Evolutionary conservation across 1,140 invertebrate species (phyloP).

Genomic region (Drosophila sproati): DNA sequence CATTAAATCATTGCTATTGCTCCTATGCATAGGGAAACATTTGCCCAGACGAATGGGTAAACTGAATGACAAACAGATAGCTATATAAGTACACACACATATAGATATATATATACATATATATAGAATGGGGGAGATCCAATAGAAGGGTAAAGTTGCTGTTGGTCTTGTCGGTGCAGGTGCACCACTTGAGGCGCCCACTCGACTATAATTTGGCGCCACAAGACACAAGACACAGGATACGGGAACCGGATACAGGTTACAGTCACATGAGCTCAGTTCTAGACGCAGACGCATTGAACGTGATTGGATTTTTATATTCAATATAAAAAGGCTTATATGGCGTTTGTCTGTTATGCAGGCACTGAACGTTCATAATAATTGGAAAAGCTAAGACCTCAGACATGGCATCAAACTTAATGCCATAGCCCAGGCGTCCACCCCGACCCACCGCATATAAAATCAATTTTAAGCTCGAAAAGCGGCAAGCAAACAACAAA

Average conservation of each 20-base stretch:
- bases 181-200: constrained; percentile 58
- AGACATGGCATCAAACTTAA: constrained; percentile 27
- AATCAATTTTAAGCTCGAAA: constrained; percentile 68
- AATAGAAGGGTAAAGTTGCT: neutral
- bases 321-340: constrained; percentile 83
- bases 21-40: constrained; percentile 26
- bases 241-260: constrained; percentile 26
- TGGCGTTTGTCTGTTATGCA: constrained; percentile 55
- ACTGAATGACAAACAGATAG: constrained; percentile 51
- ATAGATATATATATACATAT: neutral
- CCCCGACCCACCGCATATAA: constrained; percentile 21
- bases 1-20: constrained; percentile 74
- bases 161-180: constrained; percentile 22
- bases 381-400: constrained; percentile 76
- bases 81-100: neutral
- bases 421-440: neutral
- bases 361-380: constrained; percentile 72
- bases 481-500: constrained; percentile 7
- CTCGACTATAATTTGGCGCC: constrained; percentile 71
- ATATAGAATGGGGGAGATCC: neutral
- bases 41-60: constrained; percentile 43
- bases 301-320: constrained; percentile 81
- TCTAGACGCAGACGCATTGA: constrained; percentile 44
- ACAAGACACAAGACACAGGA: constrained; percentile 45
- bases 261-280: neutral